phyloP scores from a whole-genome alignment of 2,113 vertebrate genomes.

The Clarias batrachus region DNA sequence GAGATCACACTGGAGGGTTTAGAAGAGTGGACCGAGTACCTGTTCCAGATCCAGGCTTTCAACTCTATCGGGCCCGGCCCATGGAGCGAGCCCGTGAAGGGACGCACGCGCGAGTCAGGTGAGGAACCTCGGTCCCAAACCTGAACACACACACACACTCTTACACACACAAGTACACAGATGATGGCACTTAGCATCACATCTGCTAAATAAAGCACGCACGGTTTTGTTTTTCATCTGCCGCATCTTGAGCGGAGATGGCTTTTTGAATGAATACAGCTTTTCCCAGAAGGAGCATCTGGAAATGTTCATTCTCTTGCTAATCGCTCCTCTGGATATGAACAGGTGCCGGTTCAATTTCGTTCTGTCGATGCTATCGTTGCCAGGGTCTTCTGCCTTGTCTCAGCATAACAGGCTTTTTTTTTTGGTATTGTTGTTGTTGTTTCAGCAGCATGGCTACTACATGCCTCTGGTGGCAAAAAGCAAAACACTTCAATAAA shows the following conservation, averaged over 20 bases:
- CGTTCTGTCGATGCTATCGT: constrained; percentile 35
- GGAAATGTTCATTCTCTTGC: constrained; percentile 35
- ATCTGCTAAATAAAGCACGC: constrained; percentile 1
- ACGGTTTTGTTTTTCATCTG: neutral
- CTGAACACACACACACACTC: neutral
- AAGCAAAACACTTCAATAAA: constrained; percentile 26
- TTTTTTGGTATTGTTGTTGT: constrained; percentile 17
- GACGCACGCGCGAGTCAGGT: constrained; percentile 87
- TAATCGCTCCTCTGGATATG: constrained; percentile 25
- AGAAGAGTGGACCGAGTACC: constrained; percentile 87
- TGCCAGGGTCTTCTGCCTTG: constrained; percentile 16
- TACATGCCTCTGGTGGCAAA: constrained; percentile 35
- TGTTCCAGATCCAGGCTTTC: constrained; percentile 87
- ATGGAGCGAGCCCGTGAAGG: constrained; percentile 80
- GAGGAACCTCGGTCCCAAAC: constrained; percentile 45
- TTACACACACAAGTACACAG: neutral
- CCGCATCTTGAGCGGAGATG: neutral
- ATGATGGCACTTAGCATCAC: constrained; percentile 1
- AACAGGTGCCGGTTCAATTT: constrained; percentile 44
- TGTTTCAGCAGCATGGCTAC: constrained; percentile 1
- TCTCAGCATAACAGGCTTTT: neutral
- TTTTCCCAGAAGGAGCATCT: constrained; percentile 32
- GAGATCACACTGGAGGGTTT: constrained; percentile 83
- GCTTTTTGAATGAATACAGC: constrained; percentile 8
- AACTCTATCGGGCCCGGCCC: constrained; percentile 90